Percentiles rank a stretch among this genome's conserved stretches.
Evolutionary conservation across 2,797 vertebrate genomes (phyloP).

Genomic region (Gymnothorax reevesii): DNA sequence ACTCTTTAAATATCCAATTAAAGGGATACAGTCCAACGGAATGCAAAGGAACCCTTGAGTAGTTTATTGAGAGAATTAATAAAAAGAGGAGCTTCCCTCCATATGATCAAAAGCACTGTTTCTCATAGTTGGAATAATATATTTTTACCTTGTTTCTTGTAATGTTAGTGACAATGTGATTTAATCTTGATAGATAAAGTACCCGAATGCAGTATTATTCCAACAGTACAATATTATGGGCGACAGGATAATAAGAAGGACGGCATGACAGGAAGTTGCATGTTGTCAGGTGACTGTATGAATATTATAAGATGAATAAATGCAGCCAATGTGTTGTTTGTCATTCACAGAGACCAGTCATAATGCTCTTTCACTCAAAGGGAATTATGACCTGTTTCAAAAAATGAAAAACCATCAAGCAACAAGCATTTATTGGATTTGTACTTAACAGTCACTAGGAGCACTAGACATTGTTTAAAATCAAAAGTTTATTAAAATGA

Average conservation of each 20-base stretch:
- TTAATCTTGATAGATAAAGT: no score
- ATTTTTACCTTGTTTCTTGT: no score
- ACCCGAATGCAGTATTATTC: no score
- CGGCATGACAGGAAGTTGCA: background rate
- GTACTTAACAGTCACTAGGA: background rate
- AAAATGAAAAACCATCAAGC: background rate
- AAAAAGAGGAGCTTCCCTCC: conserved; percentile 5
- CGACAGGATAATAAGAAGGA: background rate
- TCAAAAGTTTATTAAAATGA: background rate
- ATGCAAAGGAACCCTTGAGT: background rate
- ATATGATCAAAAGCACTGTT: conserved; percentile 34
- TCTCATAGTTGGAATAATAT: no score
- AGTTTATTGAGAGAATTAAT: background rate
- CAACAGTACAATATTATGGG: no score
- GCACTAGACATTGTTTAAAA: background rate
- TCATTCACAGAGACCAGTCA: background rate
- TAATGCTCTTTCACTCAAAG: background rate
- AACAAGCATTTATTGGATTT: background rate
- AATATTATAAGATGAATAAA: background rate
- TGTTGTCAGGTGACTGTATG: background rate
- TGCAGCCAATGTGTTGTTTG: background rate
- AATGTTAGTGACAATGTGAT: no score
- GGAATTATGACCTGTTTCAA: background rate
- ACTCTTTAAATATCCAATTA: conserved; percentile 27
- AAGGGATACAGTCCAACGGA: conserved; percentile 1